Conservation (phyloP, 1,140 invertebrate genomes). For the Lepidurus arcticus region DNA sequence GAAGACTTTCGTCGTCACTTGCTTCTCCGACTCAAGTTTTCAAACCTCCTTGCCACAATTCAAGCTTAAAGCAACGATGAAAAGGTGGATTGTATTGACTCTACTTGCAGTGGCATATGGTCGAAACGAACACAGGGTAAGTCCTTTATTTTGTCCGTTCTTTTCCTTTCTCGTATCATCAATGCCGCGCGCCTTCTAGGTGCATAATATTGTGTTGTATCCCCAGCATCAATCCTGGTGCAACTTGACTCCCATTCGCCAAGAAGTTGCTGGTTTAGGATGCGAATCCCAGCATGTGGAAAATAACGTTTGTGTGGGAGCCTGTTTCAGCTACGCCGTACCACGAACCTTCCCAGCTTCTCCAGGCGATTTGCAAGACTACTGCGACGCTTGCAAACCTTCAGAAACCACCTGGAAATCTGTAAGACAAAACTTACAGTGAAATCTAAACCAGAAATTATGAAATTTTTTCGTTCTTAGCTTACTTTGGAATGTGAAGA, state of each 20-base stretch:
- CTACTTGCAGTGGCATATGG: not conserved
- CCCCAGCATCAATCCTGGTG: constrained; percentile 65
- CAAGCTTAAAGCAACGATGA: not conserved
- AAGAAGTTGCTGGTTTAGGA: constrained; percentile 58
- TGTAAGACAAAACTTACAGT: constrained; percentile 44
- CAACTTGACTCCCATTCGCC: constrained; percentile 59
- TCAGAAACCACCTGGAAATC: constrained; percentile 57
- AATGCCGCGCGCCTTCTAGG: constrained; percentile 44
- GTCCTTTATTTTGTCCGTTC: not conserved
- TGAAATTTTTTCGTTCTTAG: constrained; percentile 42
- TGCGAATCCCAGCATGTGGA: constrained; percentile 58
- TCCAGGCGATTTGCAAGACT: constrained; percentile 59
- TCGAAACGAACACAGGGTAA: not conserved
- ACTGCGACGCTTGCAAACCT: constrained; percentile 63
- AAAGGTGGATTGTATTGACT: not conserved
- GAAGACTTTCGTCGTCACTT: not conserved
- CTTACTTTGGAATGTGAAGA: constrained; percentile 54
- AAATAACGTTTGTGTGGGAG: constrained; percentile 62
- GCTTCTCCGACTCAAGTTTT: too few species aligned
- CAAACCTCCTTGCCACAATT: too few species aligned
- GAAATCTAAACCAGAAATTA: constrained; percentile 15
- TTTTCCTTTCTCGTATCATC: not conserved
- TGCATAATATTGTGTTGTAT: constrained; percentile 62
- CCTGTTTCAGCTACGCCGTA: constrained; percentile 63
- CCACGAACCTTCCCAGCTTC: constrained; percentile 58